Conservation (phyloP, 2,888 invertebrate species). For the Lacanobia wlatinum region DNA sequence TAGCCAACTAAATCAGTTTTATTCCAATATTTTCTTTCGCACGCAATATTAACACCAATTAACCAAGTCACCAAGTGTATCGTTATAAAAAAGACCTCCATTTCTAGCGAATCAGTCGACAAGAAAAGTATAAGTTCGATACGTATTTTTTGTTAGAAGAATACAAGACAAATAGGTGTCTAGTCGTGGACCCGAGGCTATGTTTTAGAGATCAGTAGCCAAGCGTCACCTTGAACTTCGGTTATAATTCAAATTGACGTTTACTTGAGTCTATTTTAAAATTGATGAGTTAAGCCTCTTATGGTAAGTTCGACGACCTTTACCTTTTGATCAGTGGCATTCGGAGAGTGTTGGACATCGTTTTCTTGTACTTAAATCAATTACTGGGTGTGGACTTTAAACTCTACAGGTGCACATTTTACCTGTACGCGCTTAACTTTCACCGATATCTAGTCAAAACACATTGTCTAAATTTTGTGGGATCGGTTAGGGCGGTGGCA, state of each 20-base stretch:
- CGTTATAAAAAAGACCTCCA: conserved; percentile 68
- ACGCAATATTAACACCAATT: conserved; percentile 68
- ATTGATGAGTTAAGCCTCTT: conserved; percentile 68
- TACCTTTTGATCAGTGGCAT: conserved; percentile 62
- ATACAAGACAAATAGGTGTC: conserved; percentile 63
- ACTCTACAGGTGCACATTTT: conserved; percentile 57
- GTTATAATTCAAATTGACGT: conserved; percentile 77
- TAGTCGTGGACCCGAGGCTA: conserved; percentile 59
- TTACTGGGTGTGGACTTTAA: conserved; percentile 33
- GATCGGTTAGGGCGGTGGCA: conserved; percentile 78
- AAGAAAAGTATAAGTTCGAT: conserved; percentile 57
- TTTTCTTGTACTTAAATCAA: conserved; percentile 29
- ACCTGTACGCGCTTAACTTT: conserved; percentile 66
- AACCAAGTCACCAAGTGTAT: conserved; percentile 67
- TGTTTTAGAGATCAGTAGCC: conserved; percentile 65
- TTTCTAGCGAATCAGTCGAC: conserved; percentile 57
- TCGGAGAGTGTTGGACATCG: conserved; percentile 32
- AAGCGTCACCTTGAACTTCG: conserved; percentile 84
- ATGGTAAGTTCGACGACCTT: conserved; percentile 72
- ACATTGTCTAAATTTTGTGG: conserved; percentile 80
- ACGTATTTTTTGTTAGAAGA: conserved; percentile 68
- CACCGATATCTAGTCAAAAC: conserved; percentile 66
- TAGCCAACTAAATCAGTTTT: conserved; percentile 66
- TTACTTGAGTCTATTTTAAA: conserved; percentile 75
- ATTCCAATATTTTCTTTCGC: conserved; percentile 57